Evolutionary conservation across 2,888 invertebrate genomes (phyloP).

Genomic region (Lepidochrysops patricia): DNA sequence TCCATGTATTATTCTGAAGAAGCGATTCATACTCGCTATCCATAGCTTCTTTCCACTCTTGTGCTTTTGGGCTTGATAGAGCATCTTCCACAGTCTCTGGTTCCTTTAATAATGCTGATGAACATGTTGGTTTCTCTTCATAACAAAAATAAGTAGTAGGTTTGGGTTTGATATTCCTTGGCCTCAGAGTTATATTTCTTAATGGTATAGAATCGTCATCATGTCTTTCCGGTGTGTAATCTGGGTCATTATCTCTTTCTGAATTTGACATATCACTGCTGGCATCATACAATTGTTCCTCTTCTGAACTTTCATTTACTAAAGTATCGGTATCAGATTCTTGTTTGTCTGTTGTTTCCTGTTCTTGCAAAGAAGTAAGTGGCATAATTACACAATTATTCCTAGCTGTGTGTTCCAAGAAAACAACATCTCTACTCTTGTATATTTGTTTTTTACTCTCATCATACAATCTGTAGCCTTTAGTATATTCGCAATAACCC

Average conservation of each 20-base stretch:
- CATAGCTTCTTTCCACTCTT: neutral
- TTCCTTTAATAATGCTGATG: neutral
- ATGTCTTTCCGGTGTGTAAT: neutral
- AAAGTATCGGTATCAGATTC: neutral
- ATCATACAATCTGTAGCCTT: slow-evolving; percentile 24
- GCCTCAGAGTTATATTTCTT: neutral
- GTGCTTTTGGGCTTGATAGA: neutral
- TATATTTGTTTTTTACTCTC: slow-evolving; percentile 6
- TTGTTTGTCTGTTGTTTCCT: neutral
- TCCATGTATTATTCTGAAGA: neutral
- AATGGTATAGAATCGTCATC: neutral
- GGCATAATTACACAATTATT: slow-evolving; percentile 2
- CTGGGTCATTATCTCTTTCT: neutral
- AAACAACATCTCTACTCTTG: slow-evolving; percentile 16
- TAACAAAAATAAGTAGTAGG: neutral
- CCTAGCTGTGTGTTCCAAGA: slow-evolving; percentile 11
- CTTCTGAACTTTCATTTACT: too few species aligned
- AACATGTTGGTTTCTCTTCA: neutral
- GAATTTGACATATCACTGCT: too few species aligned
- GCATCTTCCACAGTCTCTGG: neutral
- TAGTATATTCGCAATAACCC: slow-evolving; percentile 30
- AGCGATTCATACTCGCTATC: neutral
- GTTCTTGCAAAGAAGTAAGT: neutral
- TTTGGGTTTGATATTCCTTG: neutral
- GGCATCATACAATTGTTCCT: too few species aligned